Percentiles rank a stretch among this genome's conserved stretches.
phyloP scores from a whole-genome alignment of 2,888 invertebrate species.

The Drosophila prostipennis region DNA sequence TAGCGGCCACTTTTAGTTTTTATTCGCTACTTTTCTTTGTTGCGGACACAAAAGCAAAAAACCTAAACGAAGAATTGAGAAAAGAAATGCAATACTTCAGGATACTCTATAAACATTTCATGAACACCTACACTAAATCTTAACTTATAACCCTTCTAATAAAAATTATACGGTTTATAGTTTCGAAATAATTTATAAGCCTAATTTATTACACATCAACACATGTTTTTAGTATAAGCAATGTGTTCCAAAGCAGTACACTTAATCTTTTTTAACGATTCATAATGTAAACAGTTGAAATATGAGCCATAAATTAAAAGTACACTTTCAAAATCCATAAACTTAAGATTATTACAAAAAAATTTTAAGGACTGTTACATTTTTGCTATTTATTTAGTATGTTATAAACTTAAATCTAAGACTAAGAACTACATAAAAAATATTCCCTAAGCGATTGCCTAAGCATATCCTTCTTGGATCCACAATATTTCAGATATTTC shows the following conservation, averaged over 20 bases:
- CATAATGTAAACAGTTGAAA: background rate
- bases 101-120: conserved; percentile 5
- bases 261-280: background rate
- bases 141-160: background rate
- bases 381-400: too few species aligned
- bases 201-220: background rate
- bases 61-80: background rate
- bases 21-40: conserved; percentile 25
- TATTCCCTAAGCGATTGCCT: too few species aligned
- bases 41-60: conserved; percentile 16
- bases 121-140: too few species aligned
- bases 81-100: background rate
- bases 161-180: background rate
- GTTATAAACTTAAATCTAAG: too few species aligned
- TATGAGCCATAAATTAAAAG: background rate
- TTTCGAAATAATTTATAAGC: background rate
- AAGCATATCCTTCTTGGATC: too few species aligned
- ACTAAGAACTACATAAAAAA: too few species aligned
- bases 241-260: background rate
- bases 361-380: too few species aligned
- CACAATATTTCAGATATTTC: too few species aligned
- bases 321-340: background rate
- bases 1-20: conserved; percentile 65
- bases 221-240: background rate
- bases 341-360: background rate